Percentiles rank a stretch among this genome's conserved stretches.
Conservation (phyloP, 2,888 invertebrate species). For the Aplocera efformata region DNA sequence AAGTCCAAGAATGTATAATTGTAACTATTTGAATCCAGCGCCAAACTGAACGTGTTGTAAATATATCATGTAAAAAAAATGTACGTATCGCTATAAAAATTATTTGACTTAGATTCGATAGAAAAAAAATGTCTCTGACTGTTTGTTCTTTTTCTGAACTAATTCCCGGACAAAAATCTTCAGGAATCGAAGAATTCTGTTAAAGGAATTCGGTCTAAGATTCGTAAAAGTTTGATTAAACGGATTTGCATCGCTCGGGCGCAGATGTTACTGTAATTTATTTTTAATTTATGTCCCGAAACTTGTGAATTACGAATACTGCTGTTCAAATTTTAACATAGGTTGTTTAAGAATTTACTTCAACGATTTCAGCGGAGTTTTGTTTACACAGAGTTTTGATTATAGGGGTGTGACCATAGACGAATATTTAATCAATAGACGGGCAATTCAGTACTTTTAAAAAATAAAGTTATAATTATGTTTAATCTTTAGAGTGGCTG, state of each 20-base stretch:
- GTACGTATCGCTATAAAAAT: too few relatives aligned
- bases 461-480: too few relatives aligned
- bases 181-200: constrained; percentile 45
- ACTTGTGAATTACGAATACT: constrained; percentile 49
- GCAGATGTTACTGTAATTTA: constrained; percentile 69
- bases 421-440: too few relatives aligned
- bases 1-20: too few relatives aligned
- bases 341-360: constrained; percentile 15
- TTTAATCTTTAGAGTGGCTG: too few relatives aligned
- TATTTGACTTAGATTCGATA: too few relatives aligned
- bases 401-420: too few relatives aligned
- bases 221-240: constrained; percentile 56
- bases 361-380: constrained; percentile 1
- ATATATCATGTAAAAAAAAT: too few relatives aligned
- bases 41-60: too few relatives aligned
- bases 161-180: constrained; percentile 19
- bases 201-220: constrained; percentile 36
- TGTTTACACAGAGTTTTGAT: background rate
- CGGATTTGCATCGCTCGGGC: constrained; percentile 64
- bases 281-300: constrained; percentile 74
- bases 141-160: constrained; percentile 10
- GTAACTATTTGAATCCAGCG: too few relatives aligned
- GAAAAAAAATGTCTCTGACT: too few relatives aligned
- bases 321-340: constrained; percentile 29
- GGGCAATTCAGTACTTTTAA: too few relatives aligned